phyloP scores from a whole-genome alignment of 2,888 invertebrate genomes.

The Himalopsyche tibetana region DNA sequence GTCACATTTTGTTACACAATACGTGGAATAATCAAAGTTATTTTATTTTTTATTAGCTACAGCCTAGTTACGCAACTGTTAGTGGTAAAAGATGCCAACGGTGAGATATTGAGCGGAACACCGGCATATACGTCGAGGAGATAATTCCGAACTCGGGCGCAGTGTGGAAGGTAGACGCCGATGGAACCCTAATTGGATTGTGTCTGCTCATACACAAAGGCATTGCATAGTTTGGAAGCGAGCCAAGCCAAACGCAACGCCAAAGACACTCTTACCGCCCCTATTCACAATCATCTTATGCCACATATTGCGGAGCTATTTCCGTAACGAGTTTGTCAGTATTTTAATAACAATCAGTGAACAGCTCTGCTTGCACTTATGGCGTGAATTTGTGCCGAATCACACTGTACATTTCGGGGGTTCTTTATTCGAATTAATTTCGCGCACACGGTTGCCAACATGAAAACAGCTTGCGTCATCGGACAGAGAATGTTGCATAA shows the following conservation, averaged over 20 bases:
- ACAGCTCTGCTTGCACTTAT: not conserved
- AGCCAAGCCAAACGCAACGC: not conserved
- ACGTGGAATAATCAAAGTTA: no score
- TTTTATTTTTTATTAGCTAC: no score
- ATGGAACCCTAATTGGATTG: constrained; percentile 5
- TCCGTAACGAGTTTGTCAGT: constrained; percentile 1
- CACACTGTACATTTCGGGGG: not conserved
- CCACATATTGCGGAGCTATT: constrained; percentile 30
- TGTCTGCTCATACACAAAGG: not conserved
- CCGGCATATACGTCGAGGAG: not conserved
- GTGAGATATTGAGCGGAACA: no score
- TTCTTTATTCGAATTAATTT: not conserved
- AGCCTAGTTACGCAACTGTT: no score
- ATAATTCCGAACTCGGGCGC: constrained; percentile 6
- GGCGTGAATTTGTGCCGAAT: not conserved
- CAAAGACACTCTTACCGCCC: constrained; percentile 2
- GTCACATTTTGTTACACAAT: no score
- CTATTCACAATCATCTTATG: constrained; percentile 4
- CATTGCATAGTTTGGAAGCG: constrained; percentile 14
- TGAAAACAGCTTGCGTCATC: no score
- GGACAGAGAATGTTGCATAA: no score
- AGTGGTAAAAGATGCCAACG: no score
- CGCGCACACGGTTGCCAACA: no score
- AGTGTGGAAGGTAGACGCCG: not conserved
- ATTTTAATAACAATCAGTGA: constrained; percentile 7